phyloP scores from a whole-genome alignment of 2,113 vertebrate species.

The Sinocyclocheilus grahami region DNA sequence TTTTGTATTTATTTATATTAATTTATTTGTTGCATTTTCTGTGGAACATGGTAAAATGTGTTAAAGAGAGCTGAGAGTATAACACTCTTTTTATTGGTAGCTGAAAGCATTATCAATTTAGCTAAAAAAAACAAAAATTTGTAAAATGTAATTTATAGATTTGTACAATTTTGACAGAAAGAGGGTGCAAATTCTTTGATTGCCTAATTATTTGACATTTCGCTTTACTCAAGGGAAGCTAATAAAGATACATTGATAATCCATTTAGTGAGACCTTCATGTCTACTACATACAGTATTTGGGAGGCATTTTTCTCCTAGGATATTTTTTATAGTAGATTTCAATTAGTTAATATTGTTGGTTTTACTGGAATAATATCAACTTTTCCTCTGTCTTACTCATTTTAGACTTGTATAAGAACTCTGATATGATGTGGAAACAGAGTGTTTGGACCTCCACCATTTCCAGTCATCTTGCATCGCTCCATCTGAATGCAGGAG shows the following conservation, averaged over 20 bases:
- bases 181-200: not conserved
- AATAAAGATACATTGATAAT: not conserved
- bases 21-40: too few relatives aligned
- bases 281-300: not conserved
- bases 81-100: too few relatives aligned
- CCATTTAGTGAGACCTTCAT: not conserved
- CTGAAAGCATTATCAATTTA: not conserved
- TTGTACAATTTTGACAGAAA: not conserved
- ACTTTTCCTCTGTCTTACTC: slow-evolving; percentile 1
- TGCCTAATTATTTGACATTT: not conserved
- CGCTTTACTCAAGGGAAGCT: not conserved
- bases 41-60: not conserved
- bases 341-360: not conserved
- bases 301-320: not conserved
- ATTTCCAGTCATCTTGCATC: slow-evolving; percentile 91
- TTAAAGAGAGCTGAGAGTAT: not conserved
- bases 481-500: slow-evolving; percentile 87
- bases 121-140: too few relatives aligned
- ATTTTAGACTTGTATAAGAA: slow-evolving; percentile 88
- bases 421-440: slow-evolving; percentile 95
- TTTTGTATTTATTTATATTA: too few relatives aligned
- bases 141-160: too few relatives aligned
- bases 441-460: slow-evolving; percentile 93
- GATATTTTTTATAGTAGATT: not conserved
- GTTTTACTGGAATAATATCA: not conserved